Base-by-base conservation (phyloP, 2,113 vertebrate genomes). In the Genyomyrus donnyi region DNA sequence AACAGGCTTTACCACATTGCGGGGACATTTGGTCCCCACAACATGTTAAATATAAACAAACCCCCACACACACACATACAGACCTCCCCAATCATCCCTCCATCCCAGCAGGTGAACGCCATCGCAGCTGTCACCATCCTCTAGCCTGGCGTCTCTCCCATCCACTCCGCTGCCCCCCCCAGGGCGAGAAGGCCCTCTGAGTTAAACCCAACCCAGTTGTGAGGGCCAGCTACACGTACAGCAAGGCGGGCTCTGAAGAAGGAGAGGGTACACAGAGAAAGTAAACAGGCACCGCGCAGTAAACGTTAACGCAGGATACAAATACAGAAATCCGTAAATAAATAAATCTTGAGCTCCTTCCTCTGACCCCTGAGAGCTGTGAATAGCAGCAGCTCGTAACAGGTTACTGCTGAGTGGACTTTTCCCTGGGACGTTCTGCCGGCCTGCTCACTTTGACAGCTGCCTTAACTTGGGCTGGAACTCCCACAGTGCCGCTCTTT, bases 401-500 rank as follows among this genome's bases (percentile, higher is more conserved):
- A 77, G 5, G 62, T 77, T 7, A 77, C 13, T 19, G 70, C 31
- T 35, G 31, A 77, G 70, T 74, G 66, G 66, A 74, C 66, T 35
- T 15, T 70, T 31, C 27, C 13, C 66, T 27, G 66, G 27, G 31
- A 31, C 13, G 66, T 27, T 70, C 66, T 74, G 27, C 24, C 35
- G 13, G 4, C 5, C 31, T 0, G 35, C 31, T 77, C 31, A 9
- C 70, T 77, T 39, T 7, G 13, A 39, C 70, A 39, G 70, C 31
- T 53, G 91, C 84, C 91, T 80, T n/a, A 42, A 45, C 45, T 35
- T n/a, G 2, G 4, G 1, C 17, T 3, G 9, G 45, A 11, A 58
- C 85, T 46, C 53, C 89, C 84, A 21, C 53, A 50, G 11, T 19
- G 49, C 90, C 83, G 89, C 74, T 85, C 91, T 91, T 95, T 94